Evolutionary conservation across 2,113 vertebrate species (phyloP), one percentile per base, ranked within the genome.

Genomic region (Columba livia): DNA sequence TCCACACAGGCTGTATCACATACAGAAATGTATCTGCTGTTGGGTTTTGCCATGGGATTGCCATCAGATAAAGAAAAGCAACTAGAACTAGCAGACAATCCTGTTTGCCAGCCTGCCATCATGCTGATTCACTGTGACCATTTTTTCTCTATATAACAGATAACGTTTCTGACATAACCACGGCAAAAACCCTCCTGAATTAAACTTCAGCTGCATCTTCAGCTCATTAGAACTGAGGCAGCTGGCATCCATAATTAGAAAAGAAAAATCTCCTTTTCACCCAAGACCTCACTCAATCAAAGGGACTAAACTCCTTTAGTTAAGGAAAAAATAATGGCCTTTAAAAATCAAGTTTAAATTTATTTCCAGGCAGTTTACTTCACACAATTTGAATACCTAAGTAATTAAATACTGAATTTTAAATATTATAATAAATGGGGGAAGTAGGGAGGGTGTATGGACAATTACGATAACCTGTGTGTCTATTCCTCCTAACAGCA

Each of bases 191-290:
- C 78, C 74, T 44, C 23, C 13, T 74, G 65, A 89, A 89, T 82
- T 89, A 94, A 85, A 79, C 58, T 89, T 82, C 71, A 94, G 66
- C 62, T 88, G 65, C 65, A 90, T 69, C 57, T 53, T 74, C 54
- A 97, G 67, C 71, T 79, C 85, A 77, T 90, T 90, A 91, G 50
- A 95, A 78, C 48, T 11, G 53, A 96, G 88, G 66, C 75, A 95
- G 66, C 69, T 87, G 78, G 64, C 51, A 96, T 51, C 94, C 38
- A 15, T 17, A 90, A 95, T 79, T 58, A 75, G 82, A 95, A 94
- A 73, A 96, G 40, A 88, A 95, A 70, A 70, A 86, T 24, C 86
- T 88, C 70, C 72, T 92, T 73, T 90, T 48, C 80, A 86, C 42
- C 75, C 38, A 88, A 86, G 56, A 78, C 44, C 32, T 89, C 53